Base-by-base conservation (phyloP, 64 coral and sea anemone species). In the Porites lutea region DNA sequence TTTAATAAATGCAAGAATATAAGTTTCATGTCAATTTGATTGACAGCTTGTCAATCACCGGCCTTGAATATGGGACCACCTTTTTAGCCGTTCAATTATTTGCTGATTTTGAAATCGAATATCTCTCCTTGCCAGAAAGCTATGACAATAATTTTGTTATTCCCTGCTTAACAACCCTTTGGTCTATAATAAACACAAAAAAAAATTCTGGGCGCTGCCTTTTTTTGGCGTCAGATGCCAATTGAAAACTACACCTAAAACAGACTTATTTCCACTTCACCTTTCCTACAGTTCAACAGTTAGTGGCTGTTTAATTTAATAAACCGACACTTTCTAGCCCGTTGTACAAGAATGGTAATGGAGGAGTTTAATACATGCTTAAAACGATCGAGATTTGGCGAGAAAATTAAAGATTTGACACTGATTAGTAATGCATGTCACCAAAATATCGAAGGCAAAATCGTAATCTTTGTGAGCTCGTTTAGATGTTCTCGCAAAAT, bases 11-110 rank as follows among this genome's bases (percentile, higher is more conserved):
- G 44, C 6, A 82, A 18, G 20, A 11, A 23, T n/a, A 27, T 45
- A 66, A 82, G 55, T 82, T 3, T 82, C 54, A 59, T n/a, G 14
- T 82, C 79, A 43, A 48, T 82, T 63, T 82, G 52, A 82, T 82
- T 82, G 79, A 60, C 52, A 12, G 79, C 21, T 82, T 82, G 57
- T 82, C 79, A 82, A 62, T 59, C 43, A 66, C 47, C 53, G 16
- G 53, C 14, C 21, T 10, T 14, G 18, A 50, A 50, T 76, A 51
- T 15, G 48, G 49, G 45, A 76, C 11, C 18, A 23, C 48, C 13
- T 51, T 50, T 49, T 76, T 0, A 76, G 14, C 15, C 46, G 14
- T 50, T 49, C 6, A 76, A 76, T 51, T 76, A 76, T 76, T 49
- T 50, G 45, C 23, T 50, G 48, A 76, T 52, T 76, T 76, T 76